Percentiles rank a stretch among this genome's conserved stretches.
Evolutionary conservation across 2,113 vertebrate species (phyloP).

Genomic region (Gallinago jamesoni): DNA sequence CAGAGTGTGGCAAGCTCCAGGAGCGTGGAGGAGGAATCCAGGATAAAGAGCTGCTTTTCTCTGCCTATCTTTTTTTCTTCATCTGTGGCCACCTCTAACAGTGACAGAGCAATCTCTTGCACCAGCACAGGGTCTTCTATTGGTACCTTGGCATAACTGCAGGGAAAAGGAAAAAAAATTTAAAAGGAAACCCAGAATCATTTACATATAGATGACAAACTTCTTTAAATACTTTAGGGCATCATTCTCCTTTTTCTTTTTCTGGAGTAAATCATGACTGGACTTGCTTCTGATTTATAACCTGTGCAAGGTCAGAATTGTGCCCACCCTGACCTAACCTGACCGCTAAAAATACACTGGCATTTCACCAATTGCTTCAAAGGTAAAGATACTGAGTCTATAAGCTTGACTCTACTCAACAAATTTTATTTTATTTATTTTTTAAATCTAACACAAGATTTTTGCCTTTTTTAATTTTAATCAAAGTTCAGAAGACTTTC

Average conservation of each 20-base stretch:
- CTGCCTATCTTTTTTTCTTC: slow-evolving; percentile 46
- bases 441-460: neutral
- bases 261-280: neutral
- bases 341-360: neutral
- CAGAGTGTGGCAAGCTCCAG: slow-evolving; percentile 74
- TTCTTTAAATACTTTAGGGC: neutral
- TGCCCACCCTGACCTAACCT: neutral
- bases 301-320: neutral
- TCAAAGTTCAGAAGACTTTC: neutral
- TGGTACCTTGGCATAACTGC: slow-evolving; percentile 74
- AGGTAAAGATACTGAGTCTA: neutral
- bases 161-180: neutral
- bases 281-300: neutral
- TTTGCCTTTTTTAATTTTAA: neutral
- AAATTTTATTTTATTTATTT: neutral
- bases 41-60: slow-evolving; percentile 46
- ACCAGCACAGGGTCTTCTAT: slow-evolving; percentile 53
- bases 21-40: slow-evolving; percentile 73
- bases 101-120: slow-evolving; percentile 33
- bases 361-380: neutral
- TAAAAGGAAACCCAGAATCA: neutral
- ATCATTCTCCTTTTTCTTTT: neutral
- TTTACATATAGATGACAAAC: neutral
- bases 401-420: neutral
- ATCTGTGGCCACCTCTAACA: neutral